Percentiles rank a stretch among this genome's conserved stretches.
Evolutionary conservation across 2,113 vertebrate species (phyloP).

Genomic region (Ifrita kowaldi): DNA sequence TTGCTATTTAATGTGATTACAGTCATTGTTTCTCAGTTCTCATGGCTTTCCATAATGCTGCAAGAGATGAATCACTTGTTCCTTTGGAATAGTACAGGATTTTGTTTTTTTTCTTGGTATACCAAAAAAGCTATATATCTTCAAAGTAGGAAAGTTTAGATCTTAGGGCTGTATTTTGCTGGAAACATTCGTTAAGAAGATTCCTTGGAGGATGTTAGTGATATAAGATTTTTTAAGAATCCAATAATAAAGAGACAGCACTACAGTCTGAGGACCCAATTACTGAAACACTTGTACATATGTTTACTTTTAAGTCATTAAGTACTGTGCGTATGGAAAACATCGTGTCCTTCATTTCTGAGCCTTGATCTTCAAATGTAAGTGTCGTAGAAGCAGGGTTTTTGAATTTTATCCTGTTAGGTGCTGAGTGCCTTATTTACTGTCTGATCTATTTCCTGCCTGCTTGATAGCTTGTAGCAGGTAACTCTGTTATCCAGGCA

Average conservation of each 20-base stretch:
- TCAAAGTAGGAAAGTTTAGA: not conserved
- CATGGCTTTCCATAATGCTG: not conserved
- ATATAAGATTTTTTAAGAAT: not conserved
- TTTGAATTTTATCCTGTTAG: not conserved
- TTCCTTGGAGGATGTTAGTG: not conserved
- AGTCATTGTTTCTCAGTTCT: not conserved
- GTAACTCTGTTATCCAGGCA: not conserved
- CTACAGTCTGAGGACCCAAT: constrained; percentile 21
- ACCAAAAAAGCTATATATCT: not conserved
- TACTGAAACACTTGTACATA: constrained; percentile 29
- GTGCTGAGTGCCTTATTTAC: not conserved
- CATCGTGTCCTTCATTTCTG: constrained; percentile 17
- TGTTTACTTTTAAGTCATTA: constrained; percentile 53
- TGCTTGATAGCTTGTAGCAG: not conserved
- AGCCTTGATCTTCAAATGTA: constrained; percentile 44
- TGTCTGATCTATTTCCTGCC: not conserved
- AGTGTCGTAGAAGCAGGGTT: constrained; percentile 2
- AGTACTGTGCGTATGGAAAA: constrained; percentile 33
- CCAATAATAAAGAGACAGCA: constrained; percentile 12
- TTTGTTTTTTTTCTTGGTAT: not conserved
- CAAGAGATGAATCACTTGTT: not conserved
- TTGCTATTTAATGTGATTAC: not conserved
- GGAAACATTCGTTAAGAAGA: not conserved
- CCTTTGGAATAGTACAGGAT: not conserved
- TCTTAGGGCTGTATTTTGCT: not conserved